Conservation (phyloP, 2,113 vertebrate genomes). For the Sapayoa aenigma region DNA sequence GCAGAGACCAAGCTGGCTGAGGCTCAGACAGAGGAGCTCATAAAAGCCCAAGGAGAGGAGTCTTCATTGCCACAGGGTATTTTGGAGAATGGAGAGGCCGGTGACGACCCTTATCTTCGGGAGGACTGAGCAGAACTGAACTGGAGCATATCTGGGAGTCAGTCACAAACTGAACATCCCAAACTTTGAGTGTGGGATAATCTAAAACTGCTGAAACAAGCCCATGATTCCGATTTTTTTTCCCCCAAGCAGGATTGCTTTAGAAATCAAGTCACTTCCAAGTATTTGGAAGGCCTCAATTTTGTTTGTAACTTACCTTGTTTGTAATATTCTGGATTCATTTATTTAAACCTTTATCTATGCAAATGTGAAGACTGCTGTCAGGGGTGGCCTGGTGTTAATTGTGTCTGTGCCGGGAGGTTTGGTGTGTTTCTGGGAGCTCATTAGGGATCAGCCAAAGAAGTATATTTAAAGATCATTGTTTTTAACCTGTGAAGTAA, state of each 20-base stretch:
- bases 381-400: not conserved
- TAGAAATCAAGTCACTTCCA: not conserved
- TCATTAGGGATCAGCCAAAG: not conserved
- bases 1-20: conserved; percentile 87
- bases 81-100: not conserved
- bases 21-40: conserved; percentile 82
- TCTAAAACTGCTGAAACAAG: not conserved
- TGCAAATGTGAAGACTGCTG: conserved; percentile 45
- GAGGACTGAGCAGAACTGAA: conserved; percentile 71
- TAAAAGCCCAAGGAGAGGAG: conserved; percentile 50
- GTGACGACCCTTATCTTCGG: conserved; percentile 77
- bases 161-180: not conserved
- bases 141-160: not conserved
- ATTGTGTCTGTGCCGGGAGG: not conserved
- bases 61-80: not conserved
- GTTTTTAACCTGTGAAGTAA: not conserved
- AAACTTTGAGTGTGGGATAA: not conserved
- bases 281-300: not conserved
- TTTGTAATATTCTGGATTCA: not conserved
- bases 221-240: not conserved
- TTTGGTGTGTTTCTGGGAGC: not conserved
- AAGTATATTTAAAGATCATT: not conserved
- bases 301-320: not conserved
- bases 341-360: conserved; percentile 47
- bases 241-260: not conserved